Evolutionary conservation across 2,113 vertebrate genomes (phyloP).

Genomic region (Gyps fulvus): DNA sequence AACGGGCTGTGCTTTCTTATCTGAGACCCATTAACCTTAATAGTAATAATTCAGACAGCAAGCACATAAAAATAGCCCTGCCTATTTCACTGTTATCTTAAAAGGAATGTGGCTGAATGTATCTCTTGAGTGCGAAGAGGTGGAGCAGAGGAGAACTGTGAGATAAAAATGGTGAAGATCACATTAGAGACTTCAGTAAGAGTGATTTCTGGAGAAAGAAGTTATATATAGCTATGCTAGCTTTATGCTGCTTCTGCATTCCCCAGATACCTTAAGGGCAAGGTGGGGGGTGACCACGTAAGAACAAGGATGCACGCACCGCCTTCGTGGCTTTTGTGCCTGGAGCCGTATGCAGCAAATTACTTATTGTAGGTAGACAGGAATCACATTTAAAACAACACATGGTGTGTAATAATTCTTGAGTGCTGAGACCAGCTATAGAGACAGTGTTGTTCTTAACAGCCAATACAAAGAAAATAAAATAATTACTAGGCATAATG

Average conservation of each 20-base stretch:
- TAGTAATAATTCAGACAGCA: not conserved
- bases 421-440: not conserved
- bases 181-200: not conserved
- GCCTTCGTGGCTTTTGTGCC: not conserved
- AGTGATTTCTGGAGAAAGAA: not conserved
- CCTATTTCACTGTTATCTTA: not conserved
- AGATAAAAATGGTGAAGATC: not conserved
- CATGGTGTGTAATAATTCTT: not conserved
- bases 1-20: not conserved
- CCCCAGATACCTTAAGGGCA: not conserved
- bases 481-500: not conserved
- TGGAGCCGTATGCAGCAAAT: not conserved
- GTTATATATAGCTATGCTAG: not conserved
- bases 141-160: not conserved
- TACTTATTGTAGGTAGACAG: not conserved
- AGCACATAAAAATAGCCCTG: not conserved
- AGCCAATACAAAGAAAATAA: not conserved
- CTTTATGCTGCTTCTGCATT: not conserved
- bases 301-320: rapidly evolving
- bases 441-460: not conserved
- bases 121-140: not conserved
- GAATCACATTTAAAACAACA: not conserved
- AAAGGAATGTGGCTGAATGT: not conserved
- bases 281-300: not conserved
- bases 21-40: not conserved